Base-by-base conservation (phyloP, 2,797 vertebrate genomes). In the Rachycentron canadum region DNA sequence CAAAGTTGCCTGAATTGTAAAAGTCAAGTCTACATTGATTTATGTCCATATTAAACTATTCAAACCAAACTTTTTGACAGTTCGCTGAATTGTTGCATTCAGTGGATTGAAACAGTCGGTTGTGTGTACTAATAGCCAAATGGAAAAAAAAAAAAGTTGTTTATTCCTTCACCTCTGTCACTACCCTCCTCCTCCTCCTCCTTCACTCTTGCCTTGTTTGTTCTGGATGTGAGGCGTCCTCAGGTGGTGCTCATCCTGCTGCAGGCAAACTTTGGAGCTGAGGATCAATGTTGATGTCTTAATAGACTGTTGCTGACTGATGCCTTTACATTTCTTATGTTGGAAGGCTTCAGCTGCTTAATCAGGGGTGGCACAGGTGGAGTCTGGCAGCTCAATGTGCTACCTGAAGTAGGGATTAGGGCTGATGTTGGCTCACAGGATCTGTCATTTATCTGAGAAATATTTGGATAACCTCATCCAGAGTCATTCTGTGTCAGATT, bases 261-360 rank as follows among this genome's bases (percentile, higher is more conserved):
- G 69, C 73, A 72, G 67, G 84, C 60, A 64, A 73, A 86, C 53
- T 81, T 69, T 49, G 30, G 40, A 12, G 59, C 4, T 40, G 47
- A n/a, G 36, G 63, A 61, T 73, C 61, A 65, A 5, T 10, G 40
- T 55, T 87, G 88, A 87, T 69, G 76, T 82, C 68, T 84, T 84
- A 88, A 90, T 85, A 70, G 78, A 53, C 58, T 70, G 41, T 19
- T 80, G 91, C 40, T 88, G 91, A 93, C 36, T 50, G 91, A 90
- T 61, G 76, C 75, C 82, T 84, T 85, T 36, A 82, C 65, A 69
- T 32, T 45, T 17, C 32, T 56, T 43, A 3, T 32, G 64, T 66
- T 58, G n/a, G 52, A 0, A 28, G 49, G 9, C 26, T 68, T 77
- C 64, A 82, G 50, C 76, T 79, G 81, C 82, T 81, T 65, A 64